phyloP scores from a whole-genome alignment of 2,888 invertebrate genomes.

The Strigamia maritima region DNA sequence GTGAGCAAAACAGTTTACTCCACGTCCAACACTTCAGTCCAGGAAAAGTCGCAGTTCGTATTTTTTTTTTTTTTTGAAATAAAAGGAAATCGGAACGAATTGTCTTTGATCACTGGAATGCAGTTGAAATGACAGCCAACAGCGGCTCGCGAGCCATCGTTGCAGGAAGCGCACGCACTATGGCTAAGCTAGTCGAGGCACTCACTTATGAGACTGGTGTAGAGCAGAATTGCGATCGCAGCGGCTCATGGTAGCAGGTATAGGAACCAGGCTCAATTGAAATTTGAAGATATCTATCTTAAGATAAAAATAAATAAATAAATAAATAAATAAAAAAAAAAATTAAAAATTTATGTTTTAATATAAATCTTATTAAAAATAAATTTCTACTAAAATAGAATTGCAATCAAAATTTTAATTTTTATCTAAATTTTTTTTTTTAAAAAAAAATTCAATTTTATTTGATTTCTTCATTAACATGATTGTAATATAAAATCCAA shows the following conservation, averaged over 20 bases:
- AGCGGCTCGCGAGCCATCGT: constrained; percentile 26
- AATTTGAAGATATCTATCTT: not conserved
- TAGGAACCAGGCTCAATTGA: not conserved
- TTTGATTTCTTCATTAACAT: too few species aligned
- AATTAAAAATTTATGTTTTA: not conserved
- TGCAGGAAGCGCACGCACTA: constrained; percentile 31
- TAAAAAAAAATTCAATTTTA: too few species aligned
- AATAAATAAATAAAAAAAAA: not conserved
- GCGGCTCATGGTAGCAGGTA: not conserved
- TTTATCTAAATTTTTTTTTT: too few species aligned
- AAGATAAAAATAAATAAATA: not conserved
- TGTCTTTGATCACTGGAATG: constrained; percentile 13
- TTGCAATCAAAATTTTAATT: too few species aligned
- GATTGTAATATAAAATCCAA: too few species aligned
- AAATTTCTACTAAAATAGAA: too few species aligned
- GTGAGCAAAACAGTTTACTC: constrained; percentile 30
- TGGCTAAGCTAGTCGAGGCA: constrained; percentile 18
- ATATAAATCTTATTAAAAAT: too few species aligned
- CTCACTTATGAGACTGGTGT: constrained; percentile 15
- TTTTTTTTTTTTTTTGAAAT: not conserved
- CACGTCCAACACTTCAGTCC: constrained; percentile 11
- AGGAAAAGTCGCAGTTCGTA: not conserved
- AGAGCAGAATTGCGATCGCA: not conserved
- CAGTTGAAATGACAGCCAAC: constrained; percentile 25
- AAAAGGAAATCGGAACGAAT: not conserved